Evolutionary conservation across 2,113 vertebrate species (phyloP).

Genomic region (Nannospalax galili): DNA sequence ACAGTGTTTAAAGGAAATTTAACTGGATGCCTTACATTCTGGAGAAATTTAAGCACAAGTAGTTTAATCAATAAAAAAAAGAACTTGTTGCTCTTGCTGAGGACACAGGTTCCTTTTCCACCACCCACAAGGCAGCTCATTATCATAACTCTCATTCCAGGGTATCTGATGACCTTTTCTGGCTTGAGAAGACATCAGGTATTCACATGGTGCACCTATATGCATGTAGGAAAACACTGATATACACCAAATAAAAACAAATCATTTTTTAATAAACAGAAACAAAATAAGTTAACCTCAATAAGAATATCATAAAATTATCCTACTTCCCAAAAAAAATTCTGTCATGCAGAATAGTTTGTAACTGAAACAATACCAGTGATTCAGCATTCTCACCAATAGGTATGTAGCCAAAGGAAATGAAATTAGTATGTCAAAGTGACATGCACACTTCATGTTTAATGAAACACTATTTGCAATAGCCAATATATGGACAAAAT

Average conservation of each 20-base stretch:
- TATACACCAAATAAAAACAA: background rate
- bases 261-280: background rate
- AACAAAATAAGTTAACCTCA: background rate
- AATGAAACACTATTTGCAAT: background rate
- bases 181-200: background rate
- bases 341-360: background rate
- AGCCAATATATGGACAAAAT: background rate
- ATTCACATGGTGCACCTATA: background rate
- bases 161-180: background rate
- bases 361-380: background rate
- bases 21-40: background rate
- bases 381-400: background rate
- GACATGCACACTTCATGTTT: no score
- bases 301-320: background rate
- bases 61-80: background rate
- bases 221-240: background rate
- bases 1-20: background rate
- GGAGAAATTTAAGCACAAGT: background rate
- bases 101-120: background rate
- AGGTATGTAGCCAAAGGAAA: background rate
- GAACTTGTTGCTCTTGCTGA: background rate
- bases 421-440: background rate
- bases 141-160: no score
- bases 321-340: conserved; percentile 19
- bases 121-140: background rate